Base-by-base conservation (phyloP, 2,888 invertebrate species). In the Chaitophorus viminalis region DNA sequence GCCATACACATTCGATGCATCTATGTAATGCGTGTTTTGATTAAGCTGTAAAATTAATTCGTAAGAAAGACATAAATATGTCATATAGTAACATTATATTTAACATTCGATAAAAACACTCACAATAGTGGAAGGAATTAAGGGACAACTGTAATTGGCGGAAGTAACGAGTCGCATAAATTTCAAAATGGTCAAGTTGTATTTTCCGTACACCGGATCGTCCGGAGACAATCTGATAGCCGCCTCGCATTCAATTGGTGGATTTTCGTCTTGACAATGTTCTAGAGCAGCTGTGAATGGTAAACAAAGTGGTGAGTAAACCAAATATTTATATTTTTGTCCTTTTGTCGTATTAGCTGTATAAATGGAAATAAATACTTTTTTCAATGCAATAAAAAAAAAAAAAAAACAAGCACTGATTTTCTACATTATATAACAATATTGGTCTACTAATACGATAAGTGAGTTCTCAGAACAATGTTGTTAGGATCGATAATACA, bases 11-110 rank as follows among this genome's bases (percentile, higher is more conserved):
- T 84, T 84, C 3, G 84, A 84, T 1, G 76, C 68, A 39, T 84
- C 84, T 17, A 84, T 75, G 39, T 29, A 83, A 83, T 83, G 83
- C 25, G 83, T 83, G 39, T 83, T 83, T 83, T 83, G 75, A 75
- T 84, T 77, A 6, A 84, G 84, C 84, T 84, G 5, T 18, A 68
- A 68, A 68, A 29, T 39, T 46, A 68, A 25, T 4, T 25, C 60
- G 8, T 1, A 14, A n/a, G n/a, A 79, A 39, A 65, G 18, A 29
- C 18, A 25, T 78, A 54, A 46, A 76, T 25, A 78, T 14, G 25
- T 78, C 4, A 5, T 78, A 25, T 11, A n/a, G 29, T 46, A 82
- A 29, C 25, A 33, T 31, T 17, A 21, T 9, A 79, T 54, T 39
- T 39, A 39, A 0, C 14, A 46, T 1, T 46, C 14, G 46, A 60